These are phyloP conservation scores for Tonatia bakeri DNA, from an alignment of 2,113 vertebrate genomes.

Conservation along the genomic window DNA sequence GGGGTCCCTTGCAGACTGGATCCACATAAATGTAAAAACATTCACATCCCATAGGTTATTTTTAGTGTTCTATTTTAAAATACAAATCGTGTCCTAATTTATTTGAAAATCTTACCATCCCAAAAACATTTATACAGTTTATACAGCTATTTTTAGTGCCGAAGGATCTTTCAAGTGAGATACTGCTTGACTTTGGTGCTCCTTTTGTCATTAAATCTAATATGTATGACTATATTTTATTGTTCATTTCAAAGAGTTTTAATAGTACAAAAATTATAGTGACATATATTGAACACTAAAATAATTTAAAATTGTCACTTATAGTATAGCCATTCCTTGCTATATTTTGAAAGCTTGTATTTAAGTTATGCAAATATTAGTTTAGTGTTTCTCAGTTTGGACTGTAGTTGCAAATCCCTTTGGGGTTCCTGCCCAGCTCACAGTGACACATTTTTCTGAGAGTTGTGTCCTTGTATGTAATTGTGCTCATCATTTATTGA, in stretches of 20 bases:
- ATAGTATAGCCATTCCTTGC: not conserved
- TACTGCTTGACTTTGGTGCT: not conserved
- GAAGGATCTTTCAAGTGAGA: not conserved
- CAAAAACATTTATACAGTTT: slow-evolving; percentile 25
- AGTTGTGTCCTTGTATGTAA: not conserved
- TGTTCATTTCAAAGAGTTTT: not conserved
- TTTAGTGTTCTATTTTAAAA: slow-evolving; percentile 29
- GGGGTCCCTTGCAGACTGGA: not conserved
- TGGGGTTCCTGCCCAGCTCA: not conserved
- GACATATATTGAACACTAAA: not conserved
- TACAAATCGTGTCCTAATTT: slow-evolving; percentile 45
- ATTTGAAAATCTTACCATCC: slow-evolving; percentile 3
- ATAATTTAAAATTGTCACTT: not conserved
- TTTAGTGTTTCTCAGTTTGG: not conserved
- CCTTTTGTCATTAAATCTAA: not conserved
- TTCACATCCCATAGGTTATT: slow-evolving; percentile 14
- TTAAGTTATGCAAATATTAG: not conserved
- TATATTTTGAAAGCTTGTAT: not conserved
- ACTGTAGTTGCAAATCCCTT: not conserved
- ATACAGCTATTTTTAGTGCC: not conserved
- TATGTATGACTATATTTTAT: not conserved
- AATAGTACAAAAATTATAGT: not conserved
- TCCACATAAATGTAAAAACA: slow-evolving; percentile 30
- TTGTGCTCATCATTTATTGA: not conserved
- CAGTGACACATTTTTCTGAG: not conserved